phyloP scores from a whole-genome alignment of 1,140 invertebrate genomes.

The Manduca sexta region DNA sequence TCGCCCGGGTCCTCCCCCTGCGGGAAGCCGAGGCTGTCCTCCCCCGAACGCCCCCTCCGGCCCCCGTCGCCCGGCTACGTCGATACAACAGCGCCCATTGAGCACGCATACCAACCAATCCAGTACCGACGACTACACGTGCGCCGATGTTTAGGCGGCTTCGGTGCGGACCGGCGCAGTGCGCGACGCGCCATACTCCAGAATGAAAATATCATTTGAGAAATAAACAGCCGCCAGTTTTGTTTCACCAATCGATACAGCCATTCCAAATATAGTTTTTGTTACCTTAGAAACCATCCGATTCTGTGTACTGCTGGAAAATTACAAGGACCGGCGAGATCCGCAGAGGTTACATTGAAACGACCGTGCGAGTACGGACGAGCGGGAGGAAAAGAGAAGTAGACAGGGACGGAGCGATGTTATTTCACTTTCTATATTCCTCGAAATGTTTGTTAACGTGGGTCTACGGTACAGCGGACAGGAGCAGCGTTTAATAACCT shows the following conservation, averaged over 20 bases:
- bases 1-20: not conserved
- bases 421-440: no score
- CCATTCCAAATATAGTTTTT: not conserved
- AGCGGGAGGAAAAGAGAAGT: no score
- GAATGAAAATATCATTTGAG: conserved; percentile 7
- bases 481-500: conserved; percentile 1
- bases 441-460: no score
- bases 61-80: conserved; percentile 7
- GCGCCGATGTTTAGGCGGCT: conserved; percentile 7
- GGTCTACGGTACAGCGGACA: not conserved
- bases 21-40: no score
- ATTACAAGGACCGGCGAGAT: no score
- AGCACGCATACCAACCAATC: conserved; percentile 18
- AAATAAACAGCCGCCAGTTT: conserved; percentile 13
- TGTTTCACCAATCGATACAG: conserved; percentile 9
- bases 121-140: conserved; percentile 14
- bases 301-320: no score
- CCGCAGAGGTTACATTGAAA: no score
- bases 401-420: no score
- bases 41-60: conserved; percentile 2
- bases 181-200: not conserved
- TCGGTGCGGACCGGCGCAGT: not conserved
- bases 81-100: conserved; percentile 22
- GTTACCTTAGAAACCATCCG: not conserved
- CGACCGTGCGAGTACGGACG: no score